Percentiles rank a stretch among this genome's conserved stretches.
These are phyloP conservation scores for Tragopan temminckii DNA, from an alignment of 2,797 vertebrate species.

Conservation along the genomic window DNA sequence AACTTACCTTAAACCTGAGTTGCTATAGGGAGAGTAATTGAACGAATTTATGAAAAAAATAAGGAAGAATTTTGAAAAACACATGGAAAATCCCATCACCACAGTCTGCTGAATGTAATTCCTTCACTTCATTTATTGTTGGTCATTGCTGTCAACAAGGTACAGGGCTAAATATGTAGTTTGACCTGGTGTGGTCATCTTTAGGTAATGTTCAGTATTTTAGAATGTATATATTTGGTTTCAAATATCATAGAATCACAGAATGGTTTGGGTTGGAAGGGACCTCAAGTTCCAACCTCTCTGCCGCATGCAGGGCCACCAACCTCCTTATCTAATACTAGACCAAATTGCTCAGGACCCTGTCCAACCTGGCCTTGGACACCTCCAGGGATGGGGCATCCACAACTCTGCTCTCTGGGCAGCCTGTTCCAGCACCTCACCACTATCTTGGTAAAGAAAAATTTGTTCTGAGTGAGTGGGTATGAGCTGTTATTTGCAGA, in stretches of 20 bases:
- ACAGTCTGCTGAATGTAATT: not conserved
- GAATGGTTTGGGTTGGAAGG: too few species aligned
- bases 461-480: not conserved
- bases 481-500: not conserved
- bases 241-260: not conserved
- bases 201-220: not conserved
- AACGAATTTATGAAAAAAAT: not conserved
- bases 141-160: too few species aligned
- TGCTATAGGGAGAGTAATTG: not conserved
- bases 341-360: too few species aligned
- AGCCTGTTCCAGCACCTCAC: too few species aligned
- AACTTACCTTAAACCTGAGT: fast-evolving
- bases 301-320: too few species aligned
- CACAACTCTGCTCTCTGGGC: too few species aligned
- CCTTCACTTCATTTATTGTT: not conserved
- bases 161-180: not conserved
- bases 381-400: too few species aligned
- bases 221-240: not conserved
- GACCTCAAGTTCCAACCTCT: too few species aligned
- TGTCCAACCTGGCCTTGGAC: too few species aligned
- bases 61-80: not conserved
- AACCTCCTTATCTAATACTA: too few species aligned
- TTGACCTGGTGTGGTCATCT: not conserved
- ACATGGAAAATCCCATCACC: not conserved
- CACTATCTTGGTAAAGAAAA: too few species aligned